A percentile compares a stretch with the other conserved stretches of the same genome.
phyloP scores from a whole-genome alignment of 2,888 invertebrate genomes.

The Sinodicranocentrus sp. region DNA sequence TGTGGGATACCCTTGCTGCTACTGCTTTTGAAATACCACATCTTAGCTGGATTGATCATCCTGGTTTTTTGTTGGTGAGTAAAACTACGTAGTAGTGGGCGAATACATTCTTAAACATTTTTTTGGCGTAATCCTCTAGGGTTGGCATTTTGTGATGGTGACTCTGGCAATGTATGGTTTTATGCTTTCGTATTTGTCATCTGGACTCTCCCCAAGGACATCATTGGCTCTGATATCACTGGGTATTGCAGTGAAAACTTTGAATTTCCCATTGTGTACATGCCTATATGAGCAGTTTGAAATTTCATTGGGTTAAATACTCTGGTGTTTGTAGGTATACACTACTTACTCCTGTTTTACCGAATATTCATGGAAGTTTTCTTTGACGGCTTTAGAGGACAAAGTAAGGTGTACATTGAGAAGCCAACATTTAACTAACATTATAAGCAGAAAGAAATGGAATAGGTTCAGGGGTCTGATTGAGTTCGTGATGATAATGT shows the following conservation, averaged over 20 bases:
- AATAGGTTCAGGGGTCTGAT: background rate
- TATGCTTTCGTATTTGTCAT: slow-evolving; percentile 56
- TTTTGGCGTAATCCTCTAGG: slow-evolving; percentile 18
- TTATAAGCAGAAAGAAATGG: background rate
- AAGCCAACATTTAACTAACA: background rate
- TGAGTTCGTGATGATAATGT: background rate
- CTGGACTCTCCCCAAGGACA: slow-evolving; percentile 44
- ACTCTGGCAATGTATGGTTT: slow-evolving; percentile 63
- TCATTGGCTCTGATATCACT: slow-evolving; percentile 39
- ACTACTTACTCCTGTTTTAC: slow-evolving; percentile 45
- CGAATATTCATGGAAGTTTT: slow-evolving; percentile 61
- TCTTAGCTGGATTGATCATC: slow-evolving; percentile 63
- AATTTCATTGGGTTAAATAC: background rate
- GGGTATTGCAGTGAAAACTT: background rate
- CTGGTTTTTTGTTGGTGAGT: slow-evolving; percentile 67
- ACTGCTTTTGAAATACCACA: slow-evolving; percentile 68
- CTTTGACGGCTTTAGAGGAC: slow-evolving; percentile 64
- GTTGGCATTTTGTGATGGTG: slow-evolving; percentile 44
- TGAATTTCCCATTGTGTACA: too few relatives aligned
- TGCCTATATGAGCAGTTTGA: background rate
- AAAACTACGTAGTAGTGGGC: background rate
- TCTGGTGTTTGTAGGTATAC: slow-evolving; percentile 24
- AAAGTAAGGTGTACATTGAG: slow-evolving; percentile 49
- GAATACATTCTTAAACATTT: background rate
- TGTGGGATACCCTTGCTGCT: slow-evolving; percentile 71